Percentiles rank a stretch among this genome's conserved stretches.
Conservation (phyloP, 2,797 vertebrate species). For the Leptodactylus fallax region DNA sequence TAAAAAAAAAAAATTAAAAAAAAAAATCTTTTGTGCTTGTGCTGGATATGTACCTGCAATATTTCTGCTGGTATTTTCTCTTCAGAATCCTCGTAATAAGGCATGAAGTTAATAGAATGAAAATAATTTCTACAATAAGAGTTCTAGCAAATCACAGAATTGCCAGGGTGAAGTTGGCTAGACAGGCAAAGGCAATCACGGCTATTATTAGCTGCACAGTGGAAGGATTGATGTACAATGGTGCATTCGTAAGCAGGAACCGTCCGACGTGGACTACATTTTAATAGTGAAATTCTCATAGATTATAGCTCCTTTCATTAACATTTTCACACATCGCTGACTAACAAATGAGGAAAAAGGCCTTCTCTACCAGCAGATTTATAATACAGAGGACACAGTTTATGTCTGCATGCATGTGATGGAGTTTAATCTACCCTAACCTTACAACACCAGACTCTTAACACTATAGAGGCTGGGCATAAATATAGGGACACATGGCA, state of each 20-base stretch:
- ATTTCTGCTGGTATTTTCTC: conserved; percentile 69
- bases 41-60: conserved; percentile 52
- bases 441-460: conserved; percentile 62
- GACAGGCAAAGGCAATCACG: conserved; percentile 84
- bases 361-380: conserved; percentile 84
- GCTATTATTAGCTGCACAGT: conserved; percentile 85
- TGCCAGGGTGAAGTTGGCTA: conserved; percentile 78
- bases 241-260: conserved; percentile 85
- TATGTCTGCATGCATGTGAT: conserved; percentile 58
- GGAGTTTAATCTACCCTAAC: conserved; percentile 66
- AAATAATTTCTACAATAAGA: conserved; percentile 69
- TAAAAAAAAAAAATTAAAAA: conserved; percentile 31
- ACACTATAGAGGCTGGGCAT: conserved; percentile 57
- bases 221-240: conserved; percentile 88
- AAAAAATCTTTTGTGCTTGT: conserved; percentile 5
- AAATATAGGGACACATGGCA: neutral
- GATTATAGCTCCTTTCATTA: conserved; percentile 96
- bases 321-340: conserved; percentile 97
- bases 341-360: conserved; percentile 94
- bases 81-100: conserved; percentile 68
- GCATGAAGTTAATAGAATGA: conserved; percentile 72
- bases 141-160: conserved; percentile 69
- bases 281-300: conserved; percentile 87
- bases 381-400: conserved; percentile 69
- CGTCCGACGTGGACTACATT: conserved; percentile 87